phyloP scores from a whole-genome alignment of 2,888 invertebrate species.

The Aricia artaxerxes region DNA sequence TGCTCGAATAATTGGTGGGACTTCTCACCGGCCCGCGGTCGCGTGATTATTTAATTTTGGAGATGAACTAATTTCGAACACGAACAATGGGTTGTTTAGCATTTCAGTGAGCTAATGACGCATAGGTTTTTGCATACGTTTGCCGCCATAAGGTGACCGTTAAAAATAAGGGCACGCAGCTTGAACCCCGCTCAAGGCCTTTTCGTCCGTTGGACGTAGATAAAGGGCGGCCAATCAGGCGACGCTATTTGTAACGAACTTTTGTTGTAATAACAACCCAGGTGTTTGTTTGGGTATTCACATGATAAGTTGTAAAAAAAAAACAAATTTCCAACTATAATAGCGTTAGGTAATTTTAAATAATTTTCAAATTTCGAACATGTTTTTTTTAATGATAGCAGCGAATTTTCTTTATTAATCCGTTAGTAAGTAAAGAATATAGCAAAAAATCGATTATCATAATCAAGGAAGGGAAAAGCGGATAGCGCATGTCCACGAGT shows the following conservation, averaged over 20 bases:
- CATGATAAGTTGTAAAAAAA: no score
- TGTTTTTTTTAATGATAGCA: background rate
- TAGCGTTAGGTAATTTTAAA: no score
- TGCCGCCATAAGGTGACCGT: conserved; percentile 48
- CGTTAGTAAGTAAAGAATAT: conserved; percentile 22
- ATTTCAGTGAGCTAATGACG: conserved; percentile 31
- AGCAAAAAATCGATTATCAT: conserved; percentile 46
- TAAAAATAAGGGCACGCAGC: conserved; percentile 55
- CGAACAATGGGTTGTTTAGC: background rate
- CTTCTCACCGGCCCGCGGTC: conserved; percentile 9
- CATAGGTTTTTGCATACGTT: conserved; percentile 29
- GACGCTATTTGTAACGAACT: conserved; percentile 59
- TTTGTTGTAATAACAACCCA: background rate
- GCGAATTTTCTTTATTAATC: background rate
- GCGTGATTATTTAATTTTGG: background rate
- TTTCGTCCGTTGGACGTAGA: conserved; percentile 57
- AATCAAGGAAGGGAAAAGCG: conserved; percentile 48
- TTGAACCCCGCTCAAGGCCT: conserved; percentile 60
- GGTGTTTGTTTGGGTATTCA: background rate
- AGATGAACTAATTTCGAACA: conserved; percentile 8
- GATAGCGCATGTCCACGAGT: conserved; percentile 50
- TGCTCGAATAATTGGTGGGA: conserved; percentile 36
- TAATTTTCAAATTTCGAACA: background rate
- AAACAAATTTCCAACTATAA: no score
- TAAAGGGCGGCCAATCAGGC: conserved; percentile 69